Evolutionary conservation across 1,140 invertebrate species (phyloP).

Genomic region (Babylonia areolata): DNA sequence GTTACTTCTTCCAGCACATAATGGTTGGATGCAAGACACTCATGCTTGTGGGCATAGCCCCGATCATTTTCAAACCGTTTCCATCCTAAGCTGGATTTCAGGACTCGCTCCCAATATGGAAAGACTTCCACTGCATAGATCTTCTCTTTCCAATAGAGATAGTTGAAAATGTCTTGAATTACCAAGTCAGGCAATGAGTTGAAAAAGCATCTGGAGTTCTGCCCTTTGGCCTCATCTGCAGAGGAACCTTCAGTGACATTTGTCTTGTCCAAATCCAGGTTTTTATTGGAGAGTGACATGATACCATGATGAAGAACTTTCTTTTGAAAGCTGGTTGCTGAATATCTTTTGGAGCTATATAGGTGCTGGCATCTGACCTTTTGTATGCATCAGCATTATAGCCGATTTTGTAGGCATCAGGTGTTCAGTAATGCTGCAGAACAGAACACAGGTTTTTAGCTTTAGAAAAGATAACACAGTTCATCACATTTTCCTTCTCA

Average conservation of each 20-base stretch:
- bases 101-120: constrained; percentile 7
- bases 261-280: not conserved
- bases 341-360: not conserved
- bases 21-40: constrained; percentile 6
- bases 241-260: not conserved
- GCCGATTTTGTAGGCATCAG: not conserved
- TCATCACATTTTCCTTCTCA: too few species aligned
- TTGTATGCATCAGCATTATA: not conserved
- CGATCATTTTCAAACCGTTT: constrained; percentile 31
- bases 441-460: too few species aligned
- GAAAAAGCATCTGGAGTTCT: not conserved
- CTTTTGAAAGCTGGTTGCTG: not conserved
- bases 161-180: constrained; percentile 5
- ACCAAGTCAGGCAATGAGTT: constrained; percentile 20
- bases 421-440: not conserved
- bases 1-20: constrained; percentile 23
- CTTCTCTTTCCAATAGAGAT: constrained; percentile 38
- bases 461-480: too few species aligned
- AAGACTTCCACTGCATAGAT: constrained; percentile 17
- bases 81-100: constrained; percentile 32
- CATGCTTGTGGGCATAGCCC: not conserved
- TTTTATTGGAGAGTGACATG: not conserved
- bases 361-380: not conserved
- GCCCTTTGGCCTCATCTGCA: not conserved
- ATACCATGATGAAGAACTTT: constrained; percentile 2